Evolutionary conservation across 1,140 invertebrate species (phyloP).

Genomic region (Meloidogyne hapla): DNA sequence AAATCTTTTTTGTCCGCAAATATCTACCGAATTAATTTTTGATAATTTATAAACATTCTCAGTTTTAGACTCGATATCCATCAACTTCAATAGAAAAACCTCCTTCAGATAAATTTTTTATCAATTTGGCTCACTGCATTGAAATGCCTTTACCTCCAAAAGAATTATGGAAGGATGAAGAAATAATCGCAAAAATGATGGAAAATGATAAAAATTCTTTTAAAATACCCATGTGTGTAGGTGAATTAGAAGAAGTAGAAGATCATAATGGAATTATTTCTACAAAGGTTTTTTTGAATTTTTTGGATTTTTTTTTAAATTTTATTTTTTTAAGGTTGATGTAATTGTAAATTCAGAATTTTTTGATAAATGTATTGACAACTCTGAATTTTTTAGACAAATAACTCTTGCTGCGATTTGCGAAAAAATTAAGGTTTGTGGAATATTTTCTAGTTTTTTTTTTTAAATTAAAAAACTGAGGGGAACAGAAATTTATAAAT

Average conservation of each 20-base stretch:
- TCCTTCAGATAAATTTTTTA: constrained; percentile 28
- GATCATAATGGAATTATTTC: constrained; percentile 12
- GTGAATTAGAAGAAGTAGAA: constrained; percentile 32
- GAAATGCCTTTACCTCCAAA: constrained; percentile 29
- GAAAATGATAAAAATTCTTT: constrained; percentile 26
- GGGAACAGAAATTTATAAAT: background rate
- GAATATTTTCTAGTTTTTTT: background rate
- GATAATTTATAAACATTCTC: too few species aligned
- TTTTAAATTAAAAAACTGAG: too few species aligned
- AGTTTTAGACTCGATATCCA: too few species aligned
- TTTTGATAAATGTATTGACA: constrained; percentile 34
- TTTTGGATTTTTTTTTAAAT: background rate
- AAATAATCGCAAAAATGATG: constrained; percentile 30
- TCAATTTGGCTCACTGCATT: constrained; percentile 37
- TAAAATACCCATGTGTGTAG: constrained; percentile 35
- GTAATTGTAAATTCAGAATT: constrained; percentile 38
- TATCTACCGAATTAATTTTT: too few species aligned
- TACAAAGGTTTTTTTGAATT: background rate
- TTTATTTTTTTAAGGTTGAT: constrained; percentile 32
- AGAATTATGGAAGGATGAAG: constrained; percentile 32
- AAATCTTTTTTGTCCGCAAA: too few species aligned
- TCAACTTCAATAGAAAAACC: constrained; percentile 12
- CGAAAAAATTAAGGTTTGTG: constrained; percentile 23
- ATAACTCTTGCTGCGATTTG: constrained; percentile 23
- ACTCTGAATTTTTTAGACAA: constrained; percentile 41